These are phyloP conservation scores for Brachionus calyciflorus DNA, from an alignment of 1,140 invertebrate species.

Conservation along the genomic window DNA sequence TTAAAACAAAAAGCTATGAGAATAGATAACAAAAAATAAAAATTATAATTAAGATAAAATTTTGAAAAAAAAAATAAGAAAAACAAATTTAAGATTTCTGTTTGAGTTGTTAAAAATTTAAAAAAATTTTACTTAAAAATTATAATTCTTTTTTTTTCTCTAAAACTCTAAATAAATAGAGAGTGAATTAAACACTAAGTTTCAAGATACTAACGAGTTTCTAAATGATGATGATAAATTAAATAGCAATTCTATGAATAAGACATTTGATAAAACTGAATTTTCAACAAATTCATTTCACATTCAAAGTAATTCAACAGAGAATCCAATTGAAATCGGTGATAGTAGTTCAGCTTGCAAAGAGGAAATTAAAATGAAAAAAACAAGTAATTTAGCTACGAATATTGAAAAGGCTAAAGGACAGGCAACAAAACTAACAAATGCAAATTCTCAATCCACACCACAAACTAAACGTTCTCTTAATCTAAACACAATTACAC, in stretches of 20 bases:
- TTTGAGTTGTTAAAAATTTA: too few relatives aligned
- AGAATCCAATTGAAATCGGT: background rate
- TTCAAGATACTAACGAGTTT: conserved; percentile 3
- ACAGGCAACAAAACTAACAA: background rate
- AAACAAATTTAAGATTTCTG: too few relatives aligned
- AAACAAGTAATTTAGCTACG: background rate
- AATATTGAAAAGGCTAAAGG: background rate
- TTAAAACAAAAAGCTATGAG: background rate
- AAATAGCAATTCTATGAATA: conserved; percentile 21
- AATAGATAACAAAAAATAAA: background rate
- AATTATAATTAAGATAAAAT: too few relatives aligned
- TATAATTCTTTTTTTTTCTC: background rate
- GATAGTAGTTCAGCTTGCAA: background rate
- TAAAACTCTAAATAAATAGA: background rate
- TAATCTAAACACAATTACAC: background rate
- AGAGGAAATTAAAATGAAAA: background rate
- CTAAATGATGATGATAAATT: conserved; percentile 26
- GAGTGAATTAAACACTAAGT: conserved; percentile 10
- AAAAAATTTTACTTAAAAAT: background rate
- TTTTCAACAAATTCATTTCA: conserved; percentile 11
- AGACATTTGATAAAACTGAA: conserved; percentile 36
- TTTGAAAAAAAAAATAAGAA: too few relatives aligned
- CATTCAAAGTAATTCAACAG: background rate
- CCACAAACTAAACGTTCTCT: background rate
- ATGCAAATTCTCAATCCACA: background rate